A percentile compares a stretch with the other conserved stretches of the same genome.
These are phyloP conservation scores for Pyrrhosoma nymphula DNA, from an alignment of 2,888 invertebrate species.

Conservation along the genomic window DNA sequence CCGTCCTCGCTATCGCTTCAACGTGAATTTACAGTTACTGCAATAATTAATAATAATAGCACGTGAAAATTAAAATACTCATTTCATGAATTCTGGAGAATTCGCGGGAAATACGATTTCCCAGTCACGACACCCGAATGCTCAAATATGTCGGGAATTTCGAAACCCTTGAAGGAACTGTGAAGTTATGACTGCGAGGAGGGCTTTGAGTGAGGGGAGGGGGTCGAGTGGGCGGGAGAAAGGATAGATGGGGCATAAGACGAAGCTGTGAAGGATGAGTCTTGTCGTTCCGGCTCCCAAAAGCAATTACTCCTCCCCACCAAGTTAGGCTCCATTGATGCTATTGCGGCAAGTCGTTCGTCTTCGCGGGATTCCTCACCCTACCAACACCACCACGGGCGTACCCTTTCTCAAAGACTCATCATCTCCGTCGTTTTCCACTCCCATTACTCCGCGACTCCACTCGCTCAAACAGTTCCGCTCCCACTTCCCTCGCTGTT, in stretches of 20 bases:
- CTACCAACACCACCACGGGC: neutral
- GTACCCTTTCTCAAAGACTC: neutral
- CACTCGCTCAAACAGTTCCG: neutral
- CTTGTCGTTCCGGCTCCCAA: slow-evolving; percentile 33
- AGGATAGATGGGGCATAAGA: neutral
- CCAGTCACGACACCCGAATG: too few relatives aligned
- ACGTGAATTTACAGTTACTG: too few relatives aligned
- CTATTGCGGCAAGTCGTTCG: slow-evolving; percentile 40
- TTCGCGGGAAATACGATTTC: too few relatives aligned
- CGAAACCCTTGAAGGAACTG: too few relatives aligned
- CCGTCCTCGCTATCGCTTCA: too few relatives aligned
- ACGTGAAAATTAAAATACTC: too few relatives aligned
- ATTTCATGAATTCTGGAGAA: too few relatives aligned
- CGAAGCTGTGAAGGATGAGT: slow-evolving; percentile 46
- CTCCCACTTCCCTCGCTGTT: neutral
- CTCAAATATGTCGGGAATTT: too few relatives aligned
- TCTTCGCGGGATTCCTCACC: neutral
- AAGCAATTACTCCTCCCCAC: slow-evolving; percentile 58
- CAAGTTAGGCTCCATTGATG: slow-evolving; percentile 3
- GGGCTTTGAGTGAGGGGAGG: neutral
- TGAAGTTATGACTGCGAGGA: neutral
- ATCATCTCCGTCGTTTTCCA: slow-evolving; percentile 3
- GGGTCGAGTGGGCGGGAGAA: neutral
- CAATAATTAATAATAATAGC: too few relatives aligned
- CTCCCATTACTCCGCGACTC: slow-evolving; percentile 15